Evolutionary conservation across 2,888 invertebrate species (phyloP).

Genomic region (Caenorhabditis becei): DNA sequence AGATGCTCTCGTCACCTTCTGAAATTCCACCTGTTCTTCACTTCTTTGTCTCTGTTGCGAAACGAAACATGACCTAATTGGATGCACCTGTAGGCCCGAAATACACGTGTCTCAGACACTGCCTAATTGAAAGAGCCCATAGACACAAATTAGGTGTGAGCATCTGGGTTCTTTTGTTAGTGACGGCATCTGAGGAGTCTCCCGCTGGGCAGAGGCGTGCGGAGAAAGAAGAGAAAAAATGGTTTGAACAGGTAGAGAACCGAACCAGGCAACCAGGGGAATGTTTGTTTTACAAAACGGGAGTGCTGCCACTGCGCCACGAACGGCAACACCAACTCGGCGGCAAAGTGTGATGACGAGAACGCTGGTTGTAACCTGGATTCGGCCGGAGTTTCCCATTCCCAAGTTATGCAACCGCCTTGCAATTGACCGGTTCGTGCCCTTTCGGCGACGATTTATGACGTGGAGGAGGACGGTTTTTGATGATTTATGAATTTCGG

Average conservation of each 20-base stretch:
- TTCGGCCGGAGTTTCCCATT: constrained; percentile 24
- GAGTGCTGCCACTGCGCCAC: no score
- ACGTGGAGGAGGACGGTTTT: neutral
- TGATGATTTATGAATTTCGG: constrained; percentile 14
- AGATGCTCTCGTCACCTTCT: constrained; percentile 28
- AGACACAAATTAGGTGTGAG: constrained; percentile 51
- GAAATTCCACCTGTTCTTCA: constrained; percentile 32
- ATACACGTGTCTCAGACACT: neutral
- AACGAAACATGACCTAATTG: constrained; percentile 25
- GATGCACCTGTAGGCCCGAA: constrained; percentile 38
- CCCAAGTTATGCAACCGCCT: constrained; percentile 24
- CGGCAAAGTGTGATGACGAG: no score
- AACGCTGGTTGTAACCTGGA: no score
- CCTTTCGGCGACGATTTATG: constrained; percentile 10
- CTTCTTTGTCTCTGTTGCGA: neutral
- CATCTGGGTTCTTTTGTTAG: constrained; percentile 30
- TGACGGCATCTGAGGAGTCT: neutral
- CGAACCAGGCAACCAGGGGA: no score
- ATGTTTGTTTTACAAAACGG: neutral
- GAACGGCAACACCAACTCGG: no score
- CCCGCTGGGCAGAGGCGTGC: constrained; percentile 30
- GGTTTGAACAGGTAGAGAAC: no score
- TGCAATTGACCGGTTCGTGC: constrained; percentile 40
- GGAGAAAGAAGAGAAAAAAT: neutral
- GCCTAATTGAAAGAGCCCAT: neutral